phyloP scores from a whole-genome alignment of 2,888 invertebrate genomes.

The Mantis religiosa region DNA sequence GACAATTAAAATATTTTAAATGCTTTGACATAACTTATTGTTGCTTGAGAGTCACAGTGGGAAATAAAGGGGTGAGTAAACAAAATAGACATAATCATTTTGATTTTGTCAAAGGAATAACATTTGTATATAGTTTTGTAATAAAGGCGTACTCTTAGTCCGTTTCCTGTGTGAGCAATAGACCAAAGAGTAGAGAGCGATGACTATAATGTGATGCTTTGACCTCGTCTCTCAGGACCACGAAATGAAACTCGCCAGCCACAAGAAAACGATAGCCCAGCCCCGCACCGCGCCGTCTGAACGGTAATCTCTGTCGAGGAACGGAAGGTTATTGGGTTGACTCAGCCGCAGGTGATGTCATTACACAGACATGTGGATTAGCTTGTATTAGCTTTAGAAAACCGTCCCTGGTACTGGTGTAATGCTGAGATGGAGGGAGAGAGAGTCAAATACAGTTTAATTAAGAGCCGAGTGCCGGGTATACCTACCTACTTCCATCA shows the following conservation, averaged over 20 bases:
- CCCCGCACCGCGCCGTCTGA: neutral
- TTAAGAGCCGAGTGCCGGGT: neutral
- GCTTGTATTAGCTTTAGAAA: neutral
- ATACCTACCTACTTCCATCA: neutral
- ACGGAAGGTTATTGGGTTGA: neutral
- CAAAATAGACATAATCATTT: too few species aligned
- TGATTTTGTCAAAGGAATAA: too few species aligned
- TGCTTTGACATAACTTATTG: too few species aligned
- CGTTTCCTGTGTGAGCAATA: too few species aligned
- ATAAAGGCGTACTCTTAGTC: too few species aligned
- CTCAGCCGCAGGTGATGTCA: neutral
- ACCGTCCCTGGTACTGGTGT: neutral
- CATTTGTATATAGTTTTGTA: too few species aligned
- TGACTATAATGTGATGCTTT: too few species aligned
- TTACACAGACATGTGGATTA: neutral
- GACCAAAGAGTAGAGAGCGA: too few species aligned
- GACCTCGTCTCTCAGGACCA: neutral
- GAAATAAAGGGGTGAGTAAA: too few species aligned
- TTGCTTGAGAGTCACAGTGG: too few species aligned
- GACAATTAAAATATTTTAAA: too few species aligned
- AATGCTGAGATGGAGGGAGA: too few species aligned
- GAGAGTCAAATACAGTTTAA: neutral
- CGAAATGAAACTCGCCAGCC: neutral
- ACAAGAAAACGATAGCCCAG: neutral
- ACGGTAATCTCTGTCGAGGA: neutral